Conservation (phyloP, 2,888 invertebrate species). For the Cybosia mesomella region DNA sequence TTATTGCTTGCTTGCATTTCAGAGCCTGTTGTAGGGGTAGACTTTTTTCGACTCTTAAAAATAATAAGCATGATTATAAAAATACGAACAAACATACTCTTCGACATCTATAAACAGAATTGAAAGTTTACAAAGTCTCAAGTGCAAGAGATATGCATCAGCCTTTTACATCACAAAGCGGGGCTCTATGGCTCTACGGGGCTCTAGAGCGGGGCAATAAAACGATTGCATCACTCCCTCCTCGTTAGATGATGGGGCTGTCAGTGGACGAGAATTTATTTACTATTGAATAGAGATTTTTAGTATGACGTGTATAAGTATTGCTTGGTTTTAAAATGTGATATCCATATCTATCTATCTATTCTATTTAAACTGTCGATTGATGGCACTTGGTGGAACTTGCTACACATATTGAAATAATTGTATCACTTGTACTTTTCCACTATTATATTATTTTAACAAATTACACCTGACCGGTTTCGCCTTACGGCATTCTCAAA, state of each 20-base stretch:
- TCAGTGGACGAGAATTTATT: slow-evolving; percentile 30
- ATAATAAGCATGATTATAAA: background rate
- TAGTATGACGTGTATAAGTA: background rate
- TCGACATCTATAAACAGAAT: slow-evolving; percentile 3
- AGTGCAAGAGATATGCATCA: slow-evolving; percentile 67
- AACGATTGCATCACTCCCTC: slow-evolving; percentile 42
- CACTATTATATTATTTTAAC: no score
- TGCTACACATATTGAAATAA: no score
- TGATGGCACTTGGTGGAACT: no score
- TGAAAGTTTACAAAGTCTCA: slow-evolving; percentile 31
- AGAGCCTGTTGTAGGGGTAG: no score
- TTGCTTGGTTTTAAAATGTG: background rate
- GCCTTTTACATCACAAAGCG: slow-evolving; percentile 74
- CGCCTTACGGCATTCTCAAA: no score
- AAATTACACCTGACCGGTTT: no score
- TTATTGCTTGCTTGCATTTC: no score
- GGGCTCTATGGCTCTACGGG: slow-evolving; percentile 45
- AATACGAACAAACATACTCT: slow-evolving; percentile 8
- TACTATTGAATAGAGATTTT: slow-evolving; percentile 27
- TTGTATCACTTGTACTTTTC: no score
- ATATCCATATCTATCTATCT: background rate
- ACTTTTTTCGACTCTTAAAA: no score
- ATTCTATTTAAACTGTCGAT: no score
- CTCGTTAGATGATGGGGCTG: slow-evolving; percentile 34
- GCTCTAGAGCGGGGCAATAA: slow-evolving; percentile 48